Evolutionary conservation across 2,888 invertebrate species (phyloP).

Genomic region (Panzeria rudis): DNA sequence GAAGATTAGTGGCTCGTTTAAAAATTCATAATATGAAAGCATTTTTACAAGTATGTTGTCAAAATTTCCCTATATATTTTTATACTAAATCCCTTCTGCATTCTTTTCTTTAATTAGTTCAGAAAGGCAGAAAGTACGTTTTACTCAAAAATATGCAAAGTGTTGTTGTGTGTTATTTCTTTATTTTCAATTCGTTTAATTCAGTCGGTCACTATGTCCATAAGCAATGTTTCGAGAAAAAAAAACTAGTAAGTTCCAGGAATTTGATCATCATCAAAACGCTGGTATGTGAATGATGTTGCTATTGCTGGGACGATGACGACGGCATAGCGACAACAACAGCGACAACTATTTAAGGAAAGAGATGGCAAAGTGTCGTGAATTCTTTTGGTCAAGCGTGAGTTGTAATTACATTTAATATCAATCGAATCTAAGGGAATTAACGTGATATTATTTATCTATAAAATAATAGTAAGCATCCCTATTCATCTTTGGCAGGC

Average conservation of each 20-base stretch:
- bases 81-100: not conserved
- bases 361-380: not conserved
- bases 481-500: too few relatives aligned
- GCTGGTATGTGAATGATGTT: conserved; percentile 64
- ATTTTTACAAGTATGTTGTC: not conserved
- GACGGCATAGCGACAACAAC: not conserved
- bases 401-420: not conserved
- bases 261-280: conserved; percentile 77
- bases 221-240: conserved; percentile 35
- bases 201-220: conserved; percentile 74
- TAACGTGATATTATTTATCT: too few relatives aligned
- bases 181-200: conserved; percentile 56
- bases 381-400: not conserved
- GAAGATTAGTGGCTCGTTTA: not conserved
- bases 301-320: conserved; percentile 25
- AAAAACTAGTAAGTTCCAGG: conserved; percentile 76
- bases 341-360: conserved; percentile 2
- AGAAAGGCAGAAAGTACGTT: not conserved
- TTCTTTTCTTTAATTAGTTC: not conserved
- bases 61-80: too few relatives aligned
- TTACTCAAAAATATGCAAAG: conserved; percentile 13
- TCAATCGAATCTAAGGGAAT: not conserved
- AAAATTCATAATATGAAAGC: not conserved
- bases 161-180: conserved; percentile 47
- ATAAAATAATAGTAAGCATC: too few relatives aligned